Percentiles rank a stretch among this genome's conserved stretches.
Evolutionary conservation across 2,888 invertebrate genomes (phyloP).

Genomic region (Drosophila cyrtoloma): DNA sequence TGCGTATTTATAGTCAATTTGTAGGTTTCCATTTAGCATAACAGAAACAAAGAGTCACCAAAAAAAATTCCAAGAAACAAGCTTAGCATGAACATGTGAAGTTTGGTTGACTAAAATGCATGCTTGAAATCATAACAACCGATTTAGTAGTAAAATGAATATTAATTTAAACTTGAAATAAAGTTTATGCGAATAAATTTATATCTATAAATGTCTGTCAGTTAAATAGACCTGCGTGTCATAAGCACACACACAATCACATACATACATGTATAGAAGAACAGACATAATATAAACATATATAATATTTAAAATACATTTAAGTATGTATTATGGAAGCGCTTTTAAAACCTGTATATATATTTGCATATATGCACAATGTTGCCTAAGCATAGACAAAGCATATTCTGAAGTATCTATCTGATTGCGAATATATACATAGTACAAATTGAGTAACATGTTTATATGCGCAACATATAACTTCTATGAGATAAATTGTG

Average conservation of each 20-base stretch:
- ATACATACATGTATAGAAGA: neutral
- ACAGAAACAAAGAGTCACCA: constrained; percentile 10
- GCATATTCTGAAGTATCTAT: neutral
- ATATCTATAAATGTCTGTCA: constrained; percentile 8
- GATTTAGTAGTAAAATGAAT: constrained; percentile 36
- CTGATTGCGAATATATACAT: neutral
- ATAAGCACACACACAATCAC: constrained; percentile 1
- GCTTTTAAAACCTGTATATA: neutral
- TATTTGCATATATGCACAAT: constrained; percentile 13
- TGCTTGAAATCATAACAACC: constrained; percentile 17
- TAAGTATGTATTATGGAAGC: neutral
- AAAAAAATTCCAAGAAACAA: constrained; percentile 38
- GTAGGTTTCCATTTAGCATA: constrained; percentile 22
- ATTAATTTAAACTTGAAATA: constrained; percentile 41
- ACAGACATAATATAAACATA: constrained; percentile 3
- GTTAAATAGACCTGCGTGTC: neutral
- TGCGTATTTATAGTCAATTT: constrained; percentile 40
- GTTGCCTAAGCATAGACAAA: neutral
- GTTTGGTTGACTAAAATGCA: constrained; percentile 13
- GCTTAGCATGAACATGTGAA: constrained; percentile 15
- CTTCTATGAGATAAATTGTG: neutral
- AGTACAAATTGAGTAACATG: neutral
- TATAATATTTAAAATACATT: neutral
- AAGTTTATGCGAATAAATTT: constrained; percentile 8
- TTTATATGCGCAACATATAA: neutral